phyloP scores from a whole-genome alignment of 2,113 vertebrate genomes.

The Alectura lathami region DNA sequence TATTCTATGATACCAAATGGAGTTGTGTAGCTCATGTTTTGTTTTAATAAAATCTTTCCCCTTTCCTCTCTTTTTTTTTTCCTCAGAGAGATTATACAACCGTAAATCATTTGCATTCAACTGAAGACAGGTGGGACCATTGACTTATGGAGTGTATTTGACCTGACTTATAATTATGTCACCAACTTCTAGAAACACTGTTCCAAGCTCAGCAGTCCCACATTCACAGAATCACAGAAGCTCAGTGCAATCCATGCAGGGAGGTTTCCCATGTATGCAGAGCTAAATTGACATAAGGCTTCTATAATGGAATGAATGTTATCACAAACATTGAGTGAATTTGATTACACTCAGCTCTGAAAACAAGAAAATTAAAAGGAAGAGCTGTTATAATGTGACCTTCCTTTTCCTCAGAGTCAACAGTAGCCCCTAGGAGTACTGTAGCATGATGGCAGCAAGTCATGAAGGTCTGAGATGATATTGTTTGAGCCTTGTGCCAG shows the following conservation, averaged over 20 bases:
- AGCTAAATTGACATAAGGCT: not conserved
- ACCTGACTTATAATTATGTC: not conserved
- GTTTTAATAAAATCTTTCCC: not conserved
- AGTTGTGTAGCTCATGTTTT: not conserved
- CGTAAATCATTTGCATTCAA: not conserved
- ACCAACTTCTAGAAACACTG: not conserved
- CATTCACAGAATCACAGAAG: not conserved
- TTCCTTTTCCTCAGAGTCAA: not conserved
- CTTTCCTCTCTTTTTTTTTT: not conserved
- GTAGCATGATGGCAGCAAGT: not conserved
- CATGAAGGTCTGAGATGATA: not conserved
- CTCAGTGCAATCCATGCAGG: fast-evolving
- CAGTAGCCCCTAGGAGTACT: not conserved
- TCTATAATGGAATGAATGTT: not conserved
- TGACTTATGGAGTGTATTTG: not conserved
- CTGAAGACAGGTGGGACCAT: not conserved
- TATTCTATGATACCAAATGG: too few relatives aligned
- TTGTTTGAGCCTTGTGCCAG: not conserved
- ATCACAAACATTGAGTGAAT: not conserved
- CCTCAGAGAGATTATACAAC: not conserved
- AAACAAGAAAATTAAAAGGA: not conserved
- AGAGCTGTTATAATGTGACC: not conserved
- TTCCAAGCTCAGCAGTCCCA: not conserved
- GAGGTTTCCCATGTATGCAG: not conserved
- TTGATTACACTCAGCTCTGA: not conserved